These are phyloP conservation scores for Lophochroa leadbeateri DNA, from an alignment of 2,113 vertebrate genomes.

Conservation along the genomic window DNA sequence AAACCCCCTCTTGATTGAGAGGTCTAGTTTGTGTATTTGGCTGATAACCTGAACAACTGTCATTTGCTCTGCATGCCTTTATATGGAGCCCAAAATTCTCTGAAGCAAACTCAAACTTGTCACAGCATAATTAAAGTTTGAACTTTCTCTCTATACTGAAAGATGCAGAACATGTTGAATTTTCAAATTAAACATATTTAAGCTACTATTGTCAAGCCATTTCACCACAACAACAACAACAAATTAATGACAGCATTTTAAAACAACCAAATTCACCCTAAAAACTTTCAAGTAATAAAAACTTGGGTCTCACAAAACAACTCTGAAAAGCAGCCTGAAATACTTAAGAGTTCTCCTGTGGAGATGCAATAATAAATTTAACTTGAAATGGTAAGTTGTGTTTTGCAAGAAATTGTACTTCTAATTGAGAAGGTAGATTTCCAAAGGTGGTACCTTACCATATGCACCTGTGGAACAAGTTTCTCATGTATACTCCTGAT, in stretches of 20 bases:
- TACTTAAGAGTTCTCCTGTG: background rate
- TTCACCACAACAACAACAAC: background rate
- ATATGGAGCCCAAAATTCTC: background rate
- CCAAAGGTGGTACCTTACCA: background rate
- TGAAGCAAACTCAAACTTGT: background rate
- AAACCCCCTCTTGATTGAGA: background rate
- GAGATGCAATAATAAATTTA: background rate
- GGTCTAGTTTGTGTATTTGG: background rate
- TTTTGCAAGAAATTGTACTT: background rate
- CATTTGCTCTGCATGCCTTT: background rate
- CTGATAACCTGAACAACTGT: background rate
- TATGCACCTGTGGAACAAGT: background rate
- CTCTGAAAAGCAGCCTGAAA: background rate
- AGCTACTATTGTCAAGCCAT: background rate
- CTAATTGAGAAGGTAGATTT: background rate
- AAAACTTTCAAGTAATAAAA: background rate
- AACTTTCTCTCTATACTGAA: background rate
- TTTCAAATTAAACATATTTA: background rate
- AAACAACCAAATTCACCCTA: background rate
- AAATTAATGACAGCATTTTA: background rate
- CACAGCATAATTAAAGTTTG: background rate
- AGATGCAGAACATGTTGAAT: background rate
- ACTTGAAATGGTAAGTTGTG: background rate
- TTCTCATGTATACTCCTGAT: background rate
- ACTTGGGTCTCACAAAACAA: background rate